Conservation (phyloP, 1,140 invertebrate species). For the Antheraea mylitta region DNA sequence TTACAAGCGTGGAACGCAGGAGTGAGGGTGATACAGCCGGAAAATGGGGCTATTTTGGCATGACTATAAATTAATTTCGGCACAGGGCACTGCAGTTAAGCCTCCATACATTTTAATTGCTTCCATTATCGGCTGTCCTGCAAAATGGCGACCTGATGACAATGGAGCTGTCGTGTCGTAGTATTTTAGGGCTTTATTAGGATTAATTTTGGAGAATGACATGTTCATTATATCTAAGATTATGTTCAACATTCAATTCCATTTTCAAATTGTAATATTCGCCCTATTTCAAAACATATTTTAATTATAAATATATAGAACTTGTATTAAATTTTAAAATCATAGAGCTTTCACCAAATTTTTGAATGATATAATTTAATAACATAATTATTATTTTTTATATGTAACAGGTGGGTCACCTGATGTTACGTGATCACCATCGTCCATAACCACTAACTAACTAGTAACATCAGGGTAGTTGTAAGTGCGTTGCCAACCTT, state of each 20-base stretch:
- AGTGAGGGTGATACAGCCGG: constrained; percentile 20
- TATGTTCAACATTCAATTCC: not conserved
- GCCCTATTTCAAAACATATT: too few species aligned
- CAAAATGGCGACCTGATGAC: constrained; percentile 63
- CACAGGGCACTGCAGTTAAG: constrained; percentile 71
- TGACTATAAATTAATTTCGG: constrained; percentile 75
- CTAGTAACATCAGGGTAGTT: too few species aligned
- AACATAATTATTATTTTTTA: too few species aligned
- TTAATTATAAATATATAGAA: too few species aligned
- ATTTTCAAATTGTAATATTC: not conserved
- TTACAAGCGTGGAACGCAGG: not conserved
- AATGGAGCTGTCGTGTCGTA: constrained; percentile 43
- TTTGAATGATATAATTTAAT: too few species aligned
- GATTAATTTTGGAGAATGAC: constrained; percentile 28
- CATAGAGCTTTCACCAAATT: too few species aligned
- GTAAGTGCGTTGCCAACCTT: too few species aligned
- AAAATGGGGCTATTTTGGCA: constrained; percentile 67
- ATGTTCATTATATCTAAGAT: not conserved
- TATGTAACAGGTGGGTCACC: too few species aligned
- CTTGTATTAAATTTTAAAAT: too few species aligned
- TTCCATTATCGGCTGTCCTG: constrained; percentile 71
- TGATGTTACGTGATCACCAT: too few species aligned
- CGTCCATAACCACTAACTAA: too few species aligned
- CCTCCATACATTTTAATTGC: constrained; percentile 77
- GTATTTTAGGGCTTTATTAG: constrained; percentile 46